Evolutionary conservation across 2,113 vertebrate species (phyloP), one percentile per base, ranked within the genome.

Genomic region (Paralichthys olivaceus): DNA sequence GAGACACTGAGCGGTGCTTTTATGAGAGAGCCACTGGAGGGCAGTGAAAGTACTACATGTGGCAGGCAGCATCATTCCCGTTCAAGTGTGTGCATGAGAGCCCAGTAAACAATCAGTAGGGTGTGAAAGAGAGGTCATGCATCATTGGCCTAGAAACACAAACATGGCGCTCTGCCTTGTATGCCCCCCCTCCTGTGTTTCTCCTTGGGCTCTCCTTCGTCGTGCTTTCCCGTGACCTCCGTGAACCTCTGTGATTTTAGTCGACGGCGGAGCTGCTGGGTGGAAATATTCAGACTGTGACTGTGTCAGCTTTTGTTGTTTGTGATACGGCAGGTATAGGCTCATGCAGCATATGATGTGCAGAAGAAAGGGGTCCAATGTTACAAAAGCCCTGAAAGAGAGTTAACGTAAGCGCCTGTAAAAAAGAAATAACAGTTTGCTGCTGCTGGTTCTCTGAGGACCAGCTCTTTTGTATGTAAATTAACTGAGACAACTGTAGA

Each of bases 21-120:
- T 90, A 80, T 79, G 72, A 75, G 81, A 72, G 73, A 84, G 76
- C 93, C 94, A 95, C 92, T 92, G 92, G 94, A 91, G 91, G 94
- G 93, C 93, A 95, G 89, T 93, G 90, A 91, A 87, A 90, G 89
- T 80, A 82, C 89, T 90, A 3, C 13, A 20, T 77, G 87, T 87
- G 74, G 75, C 65, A 72, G 63, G 25, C 57, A 66, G 40, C 43
- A 79, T 80, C 78, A 72, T 80, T 61, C 8, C 67, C 45, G 72
- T 56, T 80, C 29, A 70, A 82, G 87, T 76, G 76, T 75, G 53
- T 25, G 84, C 86, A 85, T 86, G 83, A 83, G 72, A 79, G 76
- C 85, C 73, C 51, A 29, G 89, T 86, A 89, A 90, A 87, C 87
- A 89, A 84, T 93, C 90, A 93, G 85, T 85, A 77, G 81, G 70